These are phyloP conservation scores for Apotomis turbidana DNA, from an alignment of 2,888 invertebrate genomes.

Conservation along the genomic window DNA sequence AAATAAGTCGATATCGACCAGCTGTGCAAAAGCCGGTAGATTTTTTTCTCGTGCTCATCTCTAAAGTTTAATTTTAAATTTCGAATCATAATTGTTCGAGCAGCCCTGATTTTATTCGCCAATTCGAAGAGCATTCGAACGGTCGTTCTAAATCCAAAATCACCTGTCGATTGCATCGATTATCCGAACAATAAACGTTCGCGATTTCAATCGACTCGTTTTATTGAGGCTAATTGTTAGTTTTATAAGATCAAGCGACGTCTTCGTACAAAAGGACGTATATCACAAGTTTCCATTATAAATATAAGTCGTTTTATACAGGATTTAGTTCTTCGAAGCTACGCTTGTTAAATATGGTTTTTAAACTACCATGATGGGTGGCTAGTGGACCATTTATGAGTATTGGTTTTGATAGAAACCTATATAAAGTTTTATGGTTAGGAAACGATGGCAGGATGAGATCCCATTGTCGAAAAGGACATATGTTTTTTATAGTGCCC, in stretches of 20 bases:
- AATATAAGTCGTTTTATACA: constrained; percentile 5
- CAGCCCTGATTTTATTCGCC: too few species aligned
- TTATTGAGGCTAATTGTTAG: constrained; percentile 80
- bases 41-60: too few species aligned
- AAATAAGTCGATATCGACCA: too few species aligned
- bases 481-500: too few species aligned
- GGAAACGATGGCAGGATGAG: constrained; percentile 44
- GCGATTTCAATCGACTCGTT: constrained; percentile 52
- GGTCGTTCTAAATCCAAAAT: constrained; percentile 11
- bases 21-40: too few species aligned
- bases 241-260: constrained; percentile 57
- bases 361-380: constrained; percentile 65
- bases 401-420: constrained; percentile 66
- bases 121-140: not conserved
- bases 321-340: constrained; percentile 1
- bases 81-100: not conserved
- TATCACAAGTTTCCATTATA: not conserved
- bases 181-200: constrained; percentile 62
- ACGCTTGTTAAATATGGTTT: constrained; percentile 59
- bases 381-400: constrained; percentile 69
- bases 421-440: constrained; percentile 53
- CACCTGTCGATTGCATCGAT: constrained; percentile 54
- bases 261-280: constrained; percentile 52
- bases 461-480: not conserved
- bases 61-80: not conserved